phyloP scores from a whole-genome alignment of 2,888 invertebrate species.

The Acanthosepion esculentum region DNA sequence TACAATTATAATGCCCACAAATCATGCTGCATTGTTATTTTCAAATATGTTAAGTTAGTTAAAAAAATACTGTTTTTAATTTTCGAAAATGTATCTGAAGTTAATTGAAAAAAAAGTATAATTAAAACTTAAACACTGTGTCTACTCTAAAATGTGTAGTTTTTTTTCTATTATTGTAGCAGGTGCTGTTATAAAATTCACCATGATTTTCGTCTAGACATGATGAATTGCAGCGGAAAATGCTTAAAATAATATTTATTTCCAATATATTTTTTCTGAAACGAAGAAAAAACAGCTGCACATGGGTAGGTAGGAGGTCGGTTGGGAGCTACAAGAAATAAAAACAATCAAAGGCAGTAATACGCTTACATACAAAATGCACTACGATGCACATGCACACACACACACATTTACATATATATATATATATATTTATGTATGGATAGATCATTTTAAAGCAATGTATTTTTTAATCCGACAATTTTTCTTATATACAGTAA shows the following conservation, averaged over 20 bases:
- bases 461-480: no score
- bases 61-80: neutral
- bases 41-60: neutral
- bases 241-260: neutral
- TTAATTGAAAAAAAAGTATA: neutral
- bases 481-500: no score
- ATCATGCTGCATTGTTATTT: neutral
- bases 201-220: neutral
- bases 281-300: neutral
- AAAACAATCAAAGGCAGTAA: neutral
- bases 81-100: neutral
- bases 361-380: neutral
- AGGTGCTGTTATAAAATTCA: neutral
- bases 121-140: neutral
- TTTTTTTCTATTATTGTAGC: neutral
- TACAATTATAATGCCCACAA: no score
- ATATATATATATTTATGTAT: slow-evolving; percentile 13
- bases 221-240: neutral
- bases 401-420: neutral
- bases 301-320: neutral
- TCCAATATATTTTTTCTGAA: neutral
- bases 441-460: no score
- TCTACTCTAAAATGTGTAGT: neutral
- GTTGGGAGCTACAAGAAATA: neutral
- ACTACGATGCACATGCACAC: no score